These are phyloP conservation scores for Phaetusa simplex DNA, from an alignment of 2,113 vertebrate genomes.

Conservation along the genomic window DNA sequence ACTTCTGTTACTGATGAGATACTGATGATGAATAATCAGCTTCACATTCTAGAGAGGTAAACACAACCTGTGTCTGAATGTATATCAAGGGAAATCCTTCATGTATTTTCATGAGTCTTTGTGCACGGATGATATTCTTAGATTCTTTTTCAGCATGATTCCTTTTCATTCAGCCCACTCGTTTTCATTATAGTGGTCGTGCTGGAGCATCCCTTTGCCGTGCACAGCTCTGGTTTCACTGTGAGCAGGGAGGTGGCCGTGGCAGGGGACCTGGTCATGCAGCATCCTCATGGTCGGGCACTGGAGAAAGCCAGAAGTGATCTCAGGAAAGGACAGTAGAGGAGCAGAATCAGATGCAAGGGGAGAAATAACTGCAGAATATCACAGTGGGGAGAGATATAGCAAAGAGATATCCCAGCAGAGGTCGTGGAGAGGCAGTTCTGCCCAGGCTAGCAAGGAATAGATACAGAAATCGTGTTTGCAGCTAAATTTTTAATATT, in stretches of 20 bases:
- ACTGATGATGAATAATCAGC: slow-evolving; percentile 55
- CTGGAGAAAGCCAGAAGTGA: background rate
- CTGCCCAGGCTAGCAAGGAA: background rate
- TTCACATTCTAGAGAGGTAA: background rate
- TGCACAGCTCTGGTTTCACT: background rate
- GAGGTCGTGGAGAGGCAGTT: background rate
- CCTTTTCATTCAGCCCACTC: background rate
- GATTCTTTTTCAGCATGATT: background rate
- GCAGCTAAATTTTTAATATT: background rate
- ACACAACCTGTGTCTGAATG: slow-evolving; percentile 7
- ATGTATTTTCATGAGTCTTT: slow-evolving; percentile 24
- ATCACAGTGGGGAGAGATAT: background rate
- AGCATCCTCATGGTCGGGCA: rapidly evolving
- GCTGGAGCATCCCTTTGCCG: background rate
- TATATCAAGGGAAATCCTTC: slow-evolving; percentile 27
- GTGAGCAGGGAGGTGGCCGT: rapidly evolving
- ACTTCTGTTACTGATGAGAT: slow-evolving; percentile 13
- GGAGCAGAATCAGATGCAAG: background rate
- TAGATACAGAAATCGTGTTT: background rate
- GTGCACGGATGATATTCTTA: background rate
- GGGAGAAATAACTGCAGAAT: background rate
- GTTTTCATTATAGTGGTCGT: background rate
- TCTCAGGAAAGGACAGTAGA: background rate
- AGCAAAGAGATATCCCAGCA: background rate
- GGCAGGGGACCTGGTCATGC: background rate